Percentiles rank a stretch among this genome's conserved stretches.
phyloP scores from a whole-genome alignment of 2,797 vertebrate genomes.

The Thunnus albacares region DNA sequence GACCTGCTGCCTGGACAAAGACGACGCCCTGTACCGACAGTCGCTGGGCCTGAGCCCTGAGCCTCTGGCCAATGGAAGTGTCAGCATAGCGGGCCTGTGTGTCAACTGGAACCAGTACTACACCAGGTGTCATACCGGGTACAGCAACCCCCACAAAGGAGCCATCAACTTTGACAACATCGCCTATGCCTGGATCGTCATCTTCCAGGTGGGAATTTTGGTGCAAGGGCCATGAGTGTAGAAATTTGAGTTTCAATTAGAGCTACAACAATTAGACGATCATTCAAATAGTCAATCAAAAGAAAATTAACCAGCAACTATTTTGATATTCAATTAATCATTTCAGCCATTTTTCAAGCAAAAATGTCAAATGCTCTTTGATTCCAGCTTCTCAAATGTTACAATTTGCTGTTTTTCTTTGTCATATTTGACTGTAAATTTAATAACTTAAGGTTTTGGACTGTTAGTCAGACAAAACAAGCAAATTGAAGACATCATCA shows the following conservation, averaged over 20 bases:
- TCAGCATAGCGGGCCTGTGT: constrained; percentile 87
- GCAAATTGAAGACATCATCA: too few species aligned
- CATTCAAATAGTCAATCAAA: too few species aligned
- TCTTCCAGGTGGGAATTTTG: constrained; percentile 91
- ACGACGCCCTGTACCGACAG: constrained; percentile 91
- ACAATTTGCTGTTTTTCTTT: too few species aligned
- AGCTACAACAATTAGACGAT: not conserved
- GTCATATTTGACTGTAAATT: too few species aligned
- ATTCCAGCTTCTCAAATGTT: too few species aligned
- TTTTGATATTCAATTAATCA: too few species aligned
- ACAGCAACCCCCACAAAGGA: constrained; percentile 95
- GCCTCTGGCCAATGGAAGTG: constrained; percentile 90
- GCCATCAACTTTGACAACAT: constrained; percentile 99
- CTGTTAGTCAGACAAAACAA: too few species aligned
- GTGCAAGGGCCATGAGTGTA: not conserved
- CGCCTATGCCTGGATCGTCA: constrained; percentile 98
- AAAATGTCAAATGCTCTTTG: too few species aligned
- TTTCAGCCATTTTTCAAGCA: too few species aligned
- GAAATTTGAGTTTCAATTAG: too few species aligned
- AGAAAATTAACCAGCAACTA: too few species aligned
- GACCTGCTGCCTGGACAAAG: constrained; percentile 94
- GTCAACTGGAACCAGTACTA: constrained; percentile 99
- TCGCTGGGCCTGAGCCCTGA: constrained; percentile 85
- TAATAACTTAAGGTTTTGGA: too few species aligned
- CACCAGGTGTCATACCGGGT: constrained; percentile 92